These are phyloP conservation scores for Etheostoma cragini DNA, from an alignment of 2,113 vertebrate species.

Conservation along the genomic window DNA sequence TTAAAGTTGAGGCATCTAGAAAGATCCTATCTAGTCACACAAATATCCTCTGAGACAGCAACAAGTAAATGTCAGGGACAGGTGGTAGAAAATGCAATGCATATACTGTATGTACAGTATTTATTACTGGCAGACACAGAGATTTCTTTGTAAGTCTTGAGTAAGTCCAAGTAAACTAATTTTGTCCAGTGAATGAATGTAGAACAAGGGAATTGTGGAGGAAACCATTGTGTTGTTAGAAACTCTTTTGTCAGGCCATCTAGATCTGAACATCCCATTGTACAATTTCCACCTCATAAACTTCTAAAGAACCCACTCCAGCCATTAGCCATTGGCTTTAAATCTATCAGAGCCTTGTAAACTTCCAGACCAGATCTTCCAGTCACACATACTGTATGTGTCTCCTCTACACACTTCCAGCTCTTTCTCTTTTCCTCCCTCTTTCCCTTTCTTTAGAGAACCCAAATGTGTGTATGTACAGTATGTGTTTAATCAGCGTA, in stretches of 20 bases:
- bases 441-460: conserved; percentile 7
- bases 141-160: not conserved
- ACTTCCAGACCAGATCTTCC: conserved; percentile 48
- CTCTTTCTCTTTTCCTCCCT: not conserved
- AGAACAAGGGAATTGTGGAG: not conserved
- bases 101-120: not conserved
- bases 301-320: conserved; percentile 42
- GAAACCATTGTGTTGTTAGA: conserved; percentile 27
- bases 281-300: conserved; percentile 62
- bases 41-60: not conserved
- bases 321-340: conserved; percentile 65
- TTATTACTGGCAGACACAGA: not conserved
- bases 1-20: too few relatives aligned
- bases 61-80: conserved; percentile 10
- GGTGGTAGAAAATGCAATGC: not conserved
- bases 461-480: conserved; percentile 6
- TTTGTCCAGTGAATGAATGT: conserved; percentile 1
- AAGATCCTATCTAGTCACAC: not conserved
- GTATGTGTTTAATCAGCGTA: conserved; percentile 36
- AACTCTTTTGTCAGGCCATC: conserved; percentile 39
- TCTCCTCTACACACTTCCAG: conserved; percentile 15
- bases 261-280: conserved; percentile 22
- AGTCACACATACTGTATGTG: conserved; percentile 11
- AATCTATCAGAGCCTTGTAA: conserved; percentile 52
- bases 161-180: conserved; percentile 6